Percentiles rank a stretch among this genome's conserved stretches.
Evolutionary conservation across 1,140 invertebrate species (phyloP).

Genomic region (Nylanderia fulva): DNA sequence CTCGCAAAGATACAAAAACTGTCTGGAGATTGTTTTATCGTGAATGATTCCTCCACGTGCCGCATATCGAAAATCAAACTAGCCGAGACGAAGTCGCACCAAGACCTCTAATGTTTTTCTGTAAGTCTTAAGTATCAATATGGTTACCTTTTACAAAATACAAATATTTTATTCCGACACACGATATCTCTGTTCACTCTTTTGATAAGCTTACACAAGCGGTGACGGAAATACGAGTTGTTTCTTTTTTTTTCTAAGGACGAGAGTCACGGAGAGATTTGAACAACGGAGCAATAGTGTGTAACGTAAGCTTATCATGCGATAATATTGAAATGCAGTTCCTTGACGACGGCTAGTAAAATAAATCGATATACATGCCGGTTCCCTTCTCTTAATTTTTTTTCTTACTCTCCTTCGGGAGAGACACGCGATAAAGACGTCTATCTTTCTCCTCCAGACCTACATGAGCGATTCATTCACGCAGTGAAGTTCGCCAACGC

Average conservation of each 20-base stretch:
- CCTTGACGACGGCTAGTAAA: constrained; percentile 79
- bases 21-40: constrained; percentile 49
- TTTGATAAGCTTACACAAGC: not conserved
- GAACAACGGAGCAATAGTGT: constrained; percentile 55
- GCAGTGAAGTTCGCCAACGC: not conserved
- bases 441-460: constrained; percentile 54
- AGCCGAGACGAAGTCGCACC: not conserved
- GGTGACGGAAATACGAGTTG: not conserved
- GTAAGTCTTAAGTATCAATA: not conserved
- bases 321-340: constrained; percentile 84
- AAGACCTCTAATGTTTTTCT: not conserved
- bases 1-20: constrained; percentile 20
- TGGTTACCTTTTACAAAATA: not conserved
- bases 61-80: constrained; percentile 8
- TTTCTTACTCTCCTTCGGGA: constrained; percentile 61
- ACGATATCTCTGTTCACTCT: not conserved
- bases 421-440: constrained; percentile 72
- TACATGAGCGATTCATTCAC: constrained; percentile 7
- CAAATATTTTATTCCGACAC: not conserved
- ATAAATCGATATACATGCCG: constrained; percentile 80
- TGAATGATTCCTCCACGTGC: constrained; percentile 11
- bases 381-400: constrained; percentile 58
- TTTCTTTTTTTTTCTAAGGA: not conserved
- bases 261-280: constrained; percentile 13
- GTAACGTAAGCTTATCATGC: constrained; percentile 81